Conservation (phyloP, 2,797 vertebrate species). For the Sardinella longiceps region DNA sequence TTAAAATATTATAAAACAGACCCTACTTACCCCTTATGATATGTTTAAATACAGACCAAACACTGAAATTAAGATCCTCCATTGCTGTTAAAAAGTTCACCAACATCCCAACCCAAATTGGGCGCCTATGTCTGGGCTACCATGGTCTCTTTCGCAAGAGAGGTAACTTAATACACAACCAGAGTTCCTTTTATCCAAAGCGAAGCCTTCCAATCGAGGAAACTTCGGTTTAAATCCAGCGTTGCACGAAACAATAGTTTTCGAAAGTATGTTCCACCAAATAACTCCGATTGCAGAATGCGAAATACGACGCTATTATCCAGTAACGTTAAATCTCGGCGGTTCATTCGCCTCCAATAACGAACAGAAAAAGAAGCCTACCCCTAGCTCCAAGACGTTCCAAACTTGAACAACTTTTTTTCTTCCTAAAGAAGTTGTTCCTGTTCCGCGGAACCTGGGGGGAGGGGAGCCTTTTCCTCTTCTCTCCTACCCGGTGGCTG, state of each 20-base stretch:
- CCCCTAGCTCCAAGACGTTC: slow-evolving; percentile 56
- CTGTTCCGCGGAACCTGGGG: slow-evolving; percentile 66
- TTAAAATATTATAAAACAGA: slow-evolving; percentile 4
- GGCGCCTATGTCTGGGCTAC: slow-evolving; percentile 21
- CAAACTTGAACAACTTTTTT: slow-evolving; percentile 62
- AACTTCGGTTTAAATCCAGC: slow-evolving; percentile 21
- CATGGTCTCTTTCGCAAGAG: slow-evolving; percentile 25
- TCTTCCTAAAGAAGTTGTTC: slow-evolving; percentile 66
- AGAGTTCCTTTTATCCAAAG: slow-evolving; percentile 24
- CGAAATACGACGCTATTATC: neutral
- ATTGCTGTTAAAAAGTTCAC: slow-evolving; percentile 20
- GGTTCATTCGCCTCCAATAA: slow-evolving; percentile 15
- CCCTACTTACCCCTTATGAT: slow-evolving; percentile 4
- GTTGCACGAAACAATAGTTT: slow-evolving; percentile 18
- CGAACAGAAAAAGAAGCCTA: slow-evolving; percentile 8
- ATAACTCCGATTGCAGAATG: slow-evolving; percentile 11
- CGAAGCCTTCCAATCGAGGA: slow-evolving; percentile 23
- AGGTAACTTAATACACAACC: slow-evolving; percentile 27
- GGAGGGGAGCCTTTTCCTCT: slow-evolving; percentile 57
- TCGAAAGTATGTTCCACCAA: slow-evolving; percentile 19
- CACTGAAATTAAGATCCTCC: slow-evolving; percentile 9
- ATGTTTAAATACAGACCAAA: neutral
- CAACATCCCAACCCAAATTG: slow-evolving; percentile 16
- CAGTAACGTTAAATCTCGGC: slow-evolving; percentile 13
- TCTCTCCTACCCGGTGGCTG: slow-evolving; percentile 46